A percentile compares a stretch with the other conserved stretches of the same genome.
phyloP scores from a whole-genome alignment of 2,888 invertebrate genomes.

The Trachelus troglodyta region DNA sequence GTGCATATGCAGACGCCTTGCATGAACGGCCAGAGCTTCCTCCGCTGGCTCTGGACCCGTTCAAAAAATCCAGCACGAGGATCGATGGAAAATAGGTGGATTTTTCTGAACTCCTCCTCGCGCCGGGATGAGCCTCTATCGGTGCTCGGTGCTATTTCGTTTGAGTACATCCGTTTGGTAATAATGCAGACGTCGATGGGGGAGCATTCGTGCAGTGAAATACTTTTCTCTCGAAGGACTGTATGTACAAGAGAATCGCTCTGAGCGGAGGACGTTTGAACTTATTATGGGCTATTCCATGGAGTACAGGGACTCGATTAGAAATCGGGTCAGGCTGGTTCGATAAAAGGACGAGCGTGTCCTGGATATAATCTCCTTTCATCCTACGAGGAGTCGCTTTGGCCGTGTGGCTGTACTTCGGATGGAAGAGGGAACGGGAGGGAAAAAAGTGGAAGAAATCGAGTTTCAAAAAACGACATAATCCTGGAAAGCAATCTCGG shows the following conservation, averaged over 20 bases:
- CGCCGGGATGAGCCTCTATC: not conserved
- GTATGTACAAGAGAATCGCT: not conserved
- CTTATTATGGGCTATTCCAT: not conserved
- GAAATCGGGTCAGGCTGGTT: not conserved
- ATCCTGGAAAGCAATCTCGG: constrained; percentile 45
- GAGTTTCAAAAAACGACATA: not conserved
- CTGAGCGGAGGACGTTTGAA: not conserved
- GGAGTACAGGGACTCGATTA: not conserved
- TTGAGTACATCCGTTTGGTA: not conserved
- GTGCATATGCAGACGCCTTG: constrained; percentile 34
- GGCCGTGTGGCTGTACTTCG: not conserved
- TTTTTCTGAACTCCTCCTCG: not conserved
- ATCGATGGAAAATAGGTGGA: not conserved
- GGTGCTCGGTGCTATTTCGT: not conserved
- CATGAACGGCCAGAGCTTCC: not conserved
- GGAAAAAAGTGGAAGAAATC: not conserved
- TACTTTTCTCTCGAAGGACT: not conserved
- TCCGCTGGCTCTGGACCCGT: not conserved
- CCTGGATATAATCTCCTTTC: not conserved
- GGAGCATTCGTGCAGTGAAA: not conserved
- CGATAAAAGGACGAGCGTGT: not conserved
- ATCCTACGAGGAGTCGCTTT: not conserved
- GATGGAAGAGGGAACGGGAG: not conserved
- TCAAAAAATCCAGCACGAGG: not conserved
- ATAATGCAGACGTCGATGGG: not conserved